Conservation (phyloP, 2,888 invertebrate species). For the Stenchaetothrips biformis region DNA sequence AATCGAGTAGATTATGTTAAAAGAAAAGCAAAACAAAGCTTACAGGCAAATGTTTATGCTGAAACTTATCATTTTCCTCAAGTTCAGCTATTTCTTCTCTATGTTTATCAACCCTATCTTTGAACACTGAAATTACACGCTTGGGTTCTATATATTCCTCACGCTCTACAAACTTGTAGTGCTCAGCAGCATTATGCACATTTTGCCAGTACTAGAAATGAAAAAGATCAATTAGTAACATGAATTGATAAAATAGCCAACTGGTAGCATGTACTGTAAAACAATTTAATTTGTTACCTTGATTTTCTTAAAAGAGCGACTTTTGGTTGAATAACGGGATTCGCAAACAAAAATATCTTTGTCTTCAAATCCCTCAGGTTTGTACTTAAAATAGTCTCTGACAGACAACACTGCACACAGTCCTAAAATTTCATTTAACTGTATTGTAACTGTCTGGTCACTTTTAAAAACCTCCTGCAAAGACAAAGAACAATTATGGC, state of each 20-base stretch:
- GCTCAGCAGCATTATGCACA: conserved; percentile 57
- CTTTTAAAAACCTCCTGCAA: conserved; percentile 87
- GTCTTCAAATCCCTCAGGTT: conserved; percentile 80
- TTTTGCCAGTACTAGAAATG: conserved; percentile 46
- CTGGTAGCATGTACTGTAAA: neutral
- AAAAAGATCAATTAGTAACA: neutral
- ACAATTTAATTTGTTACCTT: conserved; percentile 48
- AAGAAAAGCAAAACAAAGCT: conserved; percentile 41
- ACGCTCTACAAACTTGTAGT: conserved; percentile 61
- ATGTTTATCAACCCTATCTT: conserved; percentile 83
- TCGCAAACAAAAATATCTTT: conserved; percentile 97
- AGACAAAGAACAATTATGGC: neutral
- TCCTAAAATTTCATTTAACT: conserved; percentile 78
- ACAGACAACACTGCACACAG: conserved; percentile 91
- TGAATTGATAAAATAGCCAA: neutral
- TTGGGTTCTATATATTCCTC: conserved; percentile 75
- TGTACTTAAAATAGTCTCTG: conserved; percentile 86
- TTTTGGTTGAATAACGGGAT: conserved; percentile 82
- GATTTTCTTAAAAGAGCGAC: conserved; percentile 89
- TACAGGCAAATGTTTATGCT: conserved; percentile 82
- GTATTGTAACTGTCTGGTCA: conserved; percentile 77
- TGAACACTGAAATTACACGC: conserved; percentile 87
- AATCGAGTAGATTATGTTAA: neutral
- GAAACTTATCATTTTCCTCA: conserved; percentile 73
- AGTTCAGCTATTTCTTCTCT: conserved; percentile 82